Base-by-base conservation (phyloP, 2,888 invertebrate species). In the Anoncus sp. region DNA sequence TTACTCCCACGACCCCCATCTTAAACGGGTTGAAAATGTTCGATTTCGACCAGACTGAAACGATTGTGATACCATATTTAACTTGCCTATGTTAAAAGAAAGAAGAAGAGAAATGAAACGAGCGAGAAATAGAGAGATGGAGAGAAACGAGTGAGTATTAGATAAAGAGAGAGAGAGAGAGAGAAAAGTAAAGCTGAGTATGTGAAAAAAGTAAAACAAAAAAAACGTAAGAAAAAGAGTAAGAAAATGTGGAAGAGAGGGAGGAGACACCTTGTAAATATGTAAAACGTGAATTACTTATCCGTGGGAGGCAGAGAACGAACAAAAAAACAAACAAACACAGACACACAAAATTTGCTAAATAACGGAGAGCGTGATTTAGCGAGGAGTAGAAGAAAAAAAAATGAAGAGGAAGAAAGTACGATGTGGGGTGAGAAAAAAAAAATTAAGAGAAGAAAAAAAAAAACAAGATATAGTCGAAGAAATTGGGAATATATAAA, bases 11-110 rank as follows among this genome's bases (percentile, higher is more conserved):
- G 4, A n/a, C 27, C 24, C 66, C 45, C 55, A 66, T 31, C 60
- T 71, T 49, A 71, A 85, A 89, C 84, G 88, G 87, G 87, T 89
- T 86, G 87, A 87, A 87, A 86, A 89, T 87, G 89, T 89, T 91
- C 90, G 89, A 90, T 90, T 89, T 88, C 87, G 88, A 90, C 89
- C 89, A 90, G 90, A 90, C 87, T 89, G 88, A 88, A 87, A 90
- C 89, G 90, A 91, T 91, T 91, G 90, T 90, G 90, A 90, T 90
- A 91, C 88, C 89, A 90, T 89, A 90, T 90, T 90, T 90, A 90
- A 90, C 90, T 91, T 90, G 90, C 88, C 90, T 90, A 90, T 88
- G 90, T 90, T 90, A 86, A 85, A 86, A 88, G 83, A 74, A 75
- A 82, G 63, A 70, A 66, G 45, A 53, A 62, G 43, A 49, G 66